Percentiles rank a stretch among this genome's conserved stretches.
Conservation (phyloP, 2,888 invertebrate species). For the Lycia hirtaria region DNA sequence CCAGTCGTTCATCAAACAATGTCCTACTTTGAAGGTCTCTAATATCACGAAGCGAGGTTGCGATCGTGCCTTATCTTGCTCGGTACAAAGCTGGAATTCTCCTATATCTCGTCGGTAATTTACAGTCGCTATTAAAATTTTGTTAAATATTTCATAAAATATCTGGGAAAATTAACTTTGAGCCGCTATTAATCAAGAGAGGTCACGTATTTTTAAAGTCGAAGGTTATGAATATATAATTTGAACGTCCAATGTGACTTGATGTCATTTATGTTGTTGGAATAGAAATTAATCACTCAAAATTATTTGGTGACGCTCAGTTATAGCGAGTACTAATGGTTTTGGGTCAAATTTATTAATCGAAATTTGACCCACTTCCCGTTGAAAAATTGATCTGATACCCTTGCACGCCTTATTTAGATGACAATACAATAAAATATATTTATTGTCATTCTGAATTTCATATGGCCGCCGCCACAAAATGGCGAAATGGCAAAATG, state of each 20-base stretch:
- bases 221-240: slow-evolving; percentile 4
- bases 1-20: background rate
- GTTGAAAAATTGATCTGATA: no score
- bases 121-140: slow-evolving; percentile 36
- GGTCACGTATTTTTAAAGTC: slow-evolving; percentile 9
- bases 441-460: no score
- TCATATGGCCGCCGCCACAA: no score
- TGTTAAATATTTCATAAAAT: slow-evolving; percentile 34
- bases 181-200: slow-evolving; percentile 17
- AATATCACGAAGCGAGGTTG: slow-evolving; percentile 46
- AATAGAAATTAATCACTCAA: background rate
- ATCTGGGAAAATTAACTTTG: slow-evolving; percentile 18
- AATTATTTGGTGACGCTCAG: background rate
- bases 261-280: background rate
- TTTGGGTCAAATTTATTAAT: no score
- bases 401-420: no score
- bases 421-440: no score
- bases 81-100: slow-evolving; percentile 52
- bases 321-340: no score
- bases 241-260: background rate
- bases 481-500: no score
- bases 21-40: slow-evolving; percentile 50
- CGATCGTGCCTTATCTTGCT: slow-evolving; percentile 60
- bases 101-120: slow-evolving; percentile 50
- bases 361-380: no score